Conservation (phyloP, 2,888 invertebrate genomes). For the Gnatocerus cornutus region DNA sequence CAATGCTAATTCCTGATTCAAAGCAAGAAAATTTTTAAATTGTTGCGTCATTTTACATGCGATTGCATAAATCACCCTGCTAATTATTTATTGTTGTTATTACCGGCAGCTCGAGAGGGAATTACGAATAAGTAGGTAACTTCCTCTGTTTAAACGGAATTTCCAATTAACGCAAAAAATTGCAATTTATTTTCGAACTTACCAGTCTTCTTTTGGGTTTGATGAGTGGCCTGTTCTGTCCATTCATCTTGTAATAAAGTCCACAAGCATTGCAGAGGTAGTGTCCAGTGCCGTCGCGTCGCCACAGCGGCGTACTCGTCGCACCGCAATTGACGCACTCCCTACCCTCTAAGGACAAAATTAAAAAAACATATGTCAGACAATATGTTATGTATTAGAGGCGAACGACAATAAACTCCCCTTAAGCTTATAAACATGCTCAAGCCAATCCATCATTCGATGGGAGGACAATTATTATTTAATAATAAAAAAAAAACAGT, state of each 20-base stretch:
- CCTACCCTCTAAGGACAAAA: conserved; percentile 84
- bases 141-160: too few species aligned
- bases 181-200: conserved; percentile 77
- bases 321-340: conserved; percentile 99
- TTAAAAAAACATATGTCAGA: conserved; percentile 52
- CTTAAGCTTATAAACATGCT: conserved; percentile 37
- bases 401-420: conserved; percentile 29
- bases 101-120: too few species aligned
- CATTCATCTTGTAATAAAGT: conserved; percentile 99
- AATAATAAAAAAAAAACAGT: neutral
- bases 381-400: conserved; percentile 31
- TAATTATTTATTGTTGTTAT: neutral
- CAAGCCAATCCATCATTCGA: conserved; percentile 43
- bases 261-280: conserved; percentile 99
- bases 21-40: neutral
- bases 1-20: neutral
- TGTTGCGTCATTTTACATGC: neutral
- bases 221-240: conserved; percentile 98
- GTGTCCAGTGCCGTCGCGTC: conserved; percentile 97
- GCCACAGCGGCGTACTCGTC: conserved; percentile 97
- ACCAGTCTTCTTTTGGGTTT: conserved; percentile 99
- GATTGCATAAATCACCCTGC: neutral
- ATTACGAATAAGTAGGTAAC: too few species aligned
- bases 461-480: conserved; percentile 38
- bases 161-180: too few species aligned